A percentile compares a stretch with the other conserved stretches of the same genome.
Evolutionary conservation across 2,888 invertebrate species (phyloP).

Genomic region (Pteria penguin): DNA sequence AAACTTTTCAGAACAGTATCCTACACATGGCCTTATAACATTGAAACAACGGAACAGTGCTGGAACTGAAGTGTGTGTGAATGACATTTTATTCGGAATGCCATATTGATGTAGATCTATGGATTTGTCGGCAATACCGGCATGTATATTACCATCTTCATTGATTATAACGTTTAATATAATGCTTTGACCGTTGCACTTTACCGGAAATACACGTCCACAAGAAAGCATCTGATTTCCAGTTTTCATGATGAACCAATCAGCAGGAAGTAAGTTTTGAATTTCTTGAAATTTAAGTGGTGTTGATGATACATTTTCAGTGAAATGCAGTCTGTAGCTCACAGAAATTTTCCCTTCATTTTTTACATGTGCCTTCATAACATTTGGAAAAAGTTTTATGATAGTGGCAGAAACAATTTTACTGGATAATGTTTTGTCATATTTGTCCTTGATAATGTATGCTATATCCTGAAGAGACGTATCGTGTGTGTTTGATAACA

Average conservation of each 20-base stretch:
- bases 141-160: background rate
- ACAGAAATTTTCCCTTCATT: background rate
- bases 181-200: background rate
- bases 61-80: conserved; percentile 8
- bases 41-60: conserved; percentile 3
- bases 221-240: background rate
- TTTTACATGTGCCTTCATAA: background rate
- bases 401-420: background rate
- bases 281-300: background rate
- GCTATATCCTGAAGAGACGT: background rate
- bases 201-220: conserved; percentile 1
- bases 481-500: background rate
- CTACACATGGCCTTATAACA: background rate
- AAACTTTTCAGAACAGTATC: background rate
- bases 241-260: background rate
- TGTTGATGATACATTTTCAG: background rate
- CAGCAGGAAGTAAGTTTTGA: background rate
- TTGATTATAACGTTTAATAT: background rate
- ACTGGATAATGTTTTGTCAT: background rate
- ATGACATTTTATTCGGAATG: background rate
- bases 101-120: background rate
- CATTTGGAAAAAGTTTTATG: conserved; percentile 5
- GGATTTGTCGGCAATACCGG: background rate
- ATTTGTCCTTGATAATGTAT: background rate
- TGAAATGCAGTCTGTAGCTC: background rate